These are phyloP conservation scores for Manduca sexta DNA, from an alignment of 1,140 invertebrate genomes.

Conservation along the genomic window DNA sequence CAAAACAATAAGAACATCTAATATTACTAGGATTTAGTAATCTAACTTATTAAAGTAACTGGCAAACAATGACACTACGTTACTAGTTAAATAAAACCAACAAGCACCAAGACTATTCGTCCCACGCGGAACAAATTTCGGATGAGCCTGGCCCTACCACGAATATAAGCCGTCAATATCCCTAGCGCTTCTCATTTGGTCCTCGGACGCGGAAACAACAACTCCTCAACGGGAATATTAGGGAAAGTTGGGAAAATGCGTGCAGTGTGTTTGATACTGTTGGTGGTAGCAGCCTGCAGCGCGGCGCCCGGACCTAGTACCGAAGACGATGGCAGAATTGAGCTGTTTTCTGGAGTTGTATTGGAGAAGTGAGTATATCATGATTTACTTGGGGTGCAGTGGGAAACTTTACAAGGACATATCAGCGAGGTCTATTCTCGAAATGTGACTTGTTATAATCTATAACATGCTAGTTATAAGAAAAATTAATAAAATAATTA, in stretches of 20 bases:
- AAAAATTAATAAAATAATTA: too few relatives aligned
- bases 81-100: background rate
- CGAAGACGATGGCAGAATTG: conserved; percentile 46
- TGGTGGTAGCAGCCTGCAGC: conserved; percentile 35
- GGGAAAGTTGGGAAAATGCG: conserved; percentile 34
- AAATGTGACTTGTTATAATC: too few relatives aligned
- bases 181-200: conserved; percentile 43
- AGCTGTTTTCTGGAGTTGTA: conserved; percentile 56
- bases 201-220: conserved; percentile 24
- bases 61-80: too few relatives aligned
- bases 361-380: conserved; percentile 55
- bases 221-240: conserved; percentile 2
- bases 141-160: conserved; percentile 6
- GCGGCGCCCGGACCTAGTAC: conserved; percentile 33
- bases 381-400: background rate
- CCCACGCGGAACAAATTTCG: conserved; percentile 19
- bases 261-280: conserved; percentile 44
- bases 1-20: too few relatives aligned
- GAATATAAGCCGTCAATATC: conserved; percentile 44
- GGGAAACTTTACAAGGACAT: too few relatives aligned
- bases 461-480: too few relatives aligned
- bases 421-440: too few relatives aligned
- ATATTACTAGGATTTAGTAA: too few relatives aligned
- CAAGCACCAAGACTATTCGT: conserved; percentile 38
- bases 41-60: too few relatives aligned